Conservation (phyloP, 2,888 invertebrate species). For the Caenorhabditis panamensis region DNA sequence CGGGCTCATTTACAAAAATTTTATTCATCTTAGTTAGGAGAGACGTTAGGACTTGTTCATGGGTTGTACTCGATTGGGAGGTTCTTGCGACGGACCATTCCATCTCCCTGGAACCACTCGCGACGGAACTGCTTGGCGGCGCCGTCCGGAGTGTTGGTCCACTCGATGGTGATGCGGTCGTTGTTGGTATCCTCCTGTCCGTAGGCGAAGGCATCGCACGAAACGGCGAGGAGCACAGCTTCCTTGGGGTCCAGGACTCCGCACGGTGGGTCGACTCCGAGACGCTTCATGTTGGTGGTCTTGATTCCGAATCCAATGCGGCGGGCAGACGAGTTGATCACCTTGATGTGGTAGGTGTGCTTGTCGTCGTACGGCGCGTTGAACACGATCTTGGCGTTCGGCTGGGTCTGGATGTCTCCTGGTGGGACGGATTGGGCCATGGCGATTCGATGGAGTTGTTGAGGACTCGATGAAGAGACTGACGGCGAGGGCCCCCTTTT, state of each 20-base stretch:
- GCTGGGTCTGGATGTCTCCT: too few relatives aligned
- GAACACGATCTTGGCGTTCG: constrained; percentile 74
- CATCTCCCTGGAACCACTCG: constrained; percentile 76
- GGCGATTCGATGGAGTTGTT: too few relatives aligned
- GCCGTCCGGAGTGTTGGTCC: constrained; percentile 73
- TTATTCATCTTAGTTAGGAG: too few relatives aligned
- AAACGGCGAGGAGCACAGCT: constrained; percentile 74
- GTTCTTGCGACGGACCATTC: constrained; percentile 73
- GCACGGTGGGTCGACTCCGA: constrained; percentile 75
- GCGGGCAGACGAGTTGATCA: constrained; percentile 66
- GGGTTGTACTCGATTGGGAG: constrained; percentile 66
- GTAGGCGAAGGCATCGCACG: constrained; percentile 76
- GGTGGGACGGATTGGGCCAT: too few relatives aligned
- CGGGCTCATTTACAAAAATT: too few relatives aligned
- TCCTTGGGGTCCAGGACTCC: constrained; percentile 79
- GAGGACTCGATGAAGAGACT: too few relatives aligned
- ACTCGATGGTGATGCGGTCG: constrained; percentile 75
- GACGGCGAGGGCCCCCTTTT: too few relatives aligned
- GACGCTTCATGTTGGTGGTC: constrained; percentile 77
- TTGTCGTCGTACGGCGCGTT: constrained; percentile 77
- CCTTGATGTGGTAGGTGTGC: constrained; percentile 73
- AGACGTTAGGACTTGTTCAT: too few relatives aligned
- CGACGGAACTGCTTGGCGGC: constrained; percentile 73
- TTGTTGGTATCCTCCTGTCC: constrained; percentile 73
- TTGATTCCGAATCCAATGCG: constrained; percentile 78